These are phyloP conservation scores for Masnerella sp. DNA, from an alignment of 2,888 invertebrate species.

Conservation along the genomic window DNA sequence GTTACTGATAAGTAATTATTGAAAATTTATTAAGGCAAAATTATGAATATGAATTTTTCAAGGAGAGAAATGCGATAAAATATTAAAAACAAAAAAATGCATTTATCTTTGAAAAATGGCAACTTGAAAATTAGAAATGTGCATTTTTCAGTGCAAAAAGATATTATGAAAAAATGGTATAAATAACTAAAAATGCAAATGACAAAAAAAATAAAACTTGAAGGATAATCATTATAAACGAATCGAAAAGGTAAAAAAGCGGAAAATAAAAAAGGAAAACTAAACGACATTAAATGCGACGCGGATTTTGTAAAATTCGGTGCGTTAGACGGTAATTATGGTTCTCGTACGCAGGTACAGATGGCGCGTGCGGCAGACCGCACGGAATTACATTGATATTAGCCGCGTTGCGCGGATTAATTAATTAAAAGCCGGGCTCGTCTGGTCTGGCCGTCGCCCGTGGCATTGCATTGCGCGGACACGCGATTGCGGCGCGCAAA, in stretches of 20 bases:
- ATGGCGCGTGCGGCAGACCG: conserved; percentile 70
- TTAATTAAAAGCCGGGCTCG: conserved; percentile 73
- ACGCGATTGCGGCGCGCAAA: conserved; percentile 49
- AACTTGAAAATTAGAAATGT: no score
- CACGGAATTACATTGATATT: conserved; percentile 76
- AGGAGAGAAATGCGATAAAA: no score
- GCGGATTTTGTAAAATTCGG: conserved; percentile 62
- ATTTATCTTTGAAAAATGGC: no score
- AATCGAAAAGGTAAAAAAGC: no score
- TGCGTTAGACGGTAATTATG: conserved; percentile 64
- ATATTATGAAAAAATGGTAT: not conserved
- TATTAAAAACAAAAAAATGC: no score
- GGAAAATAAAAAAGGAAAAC: no score
- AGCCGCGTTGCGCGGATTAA: conserved; percentile 75
- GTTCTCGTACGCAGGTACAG: conserved; percentile 62
- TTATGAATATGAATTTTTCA: no score
- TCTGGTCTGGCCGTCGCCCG: conserved; percentile 11
- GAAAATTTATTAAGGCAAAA: no score
- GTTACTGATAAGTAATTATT: no score
- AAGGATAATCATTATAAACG: no score
- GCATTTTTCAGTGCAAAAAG: no score
- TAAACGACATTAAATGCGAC: not conserved
- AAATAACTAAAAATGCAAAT: not conserved
- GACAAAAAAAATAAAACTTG: no score
- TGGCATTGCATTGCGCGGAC: conserved; percentile 34